phyloP scores from a whole-genome alignment of 2,888 invertebrate species.

The Diarsia mendica region DNA sequence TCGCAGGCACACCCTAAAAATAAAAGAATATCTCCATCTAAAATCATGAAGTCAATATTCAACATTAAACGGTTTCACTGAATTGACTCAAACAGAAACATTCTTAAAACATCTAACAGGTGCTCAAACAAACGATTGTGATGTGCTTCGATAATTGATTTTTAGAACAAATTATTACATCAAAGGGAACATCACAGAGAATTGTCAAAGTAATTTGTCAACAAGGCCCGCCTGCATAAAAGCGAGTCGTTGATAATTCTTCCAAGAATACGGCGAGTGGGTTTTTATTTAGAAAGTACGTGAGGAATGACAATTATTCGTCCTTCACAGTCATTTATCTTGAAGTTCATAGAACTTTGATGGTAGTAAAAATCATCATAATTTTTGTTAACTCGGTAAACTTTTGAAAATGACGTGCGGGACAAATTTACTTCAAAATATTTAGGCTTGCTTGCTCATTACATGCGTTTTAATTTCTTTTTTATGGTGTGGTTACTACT shows the following conservation, averaged over 20 bases:
- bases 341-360: conserved; percentile 17
- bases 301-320: conserved; percentile 38
- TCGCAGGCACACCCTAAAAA: background rate
- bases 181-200: conserved; percentile 79
- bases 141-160: conserved; percentile 66
- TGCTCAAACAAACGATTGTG: conserved; percentile 40
- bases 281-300: conserved; percentile 40
- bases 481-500: background rate
- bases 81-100: conserved; percentile 15
- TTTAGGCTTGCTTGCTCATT: background rate
- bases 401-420: background rate
- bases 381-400: background rate
- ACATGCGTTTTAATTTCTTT: background rate
- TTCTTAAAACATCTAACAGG: conserved; percentile 39
- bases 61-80: background rate
- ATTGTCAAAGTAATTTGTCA: conserved; percentile 83
- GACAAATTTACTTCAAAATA: background rate
- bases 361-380: background rate
- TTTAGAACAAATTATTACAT: conserved; percentile 72
- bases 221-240: conserved; percentile 63
- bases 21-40: background rate
- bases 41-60: background rate
- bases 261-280: conserved; percentile 74
- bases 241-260: conserved; percentile 72
- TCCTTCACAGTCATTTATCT: conserved; percentile 45